These are phyloP conservation scores for Diachrysia chrysitis DNA, from an alignment of 2,888 invertebrate species.

Conservation along the genomic window DNA sequence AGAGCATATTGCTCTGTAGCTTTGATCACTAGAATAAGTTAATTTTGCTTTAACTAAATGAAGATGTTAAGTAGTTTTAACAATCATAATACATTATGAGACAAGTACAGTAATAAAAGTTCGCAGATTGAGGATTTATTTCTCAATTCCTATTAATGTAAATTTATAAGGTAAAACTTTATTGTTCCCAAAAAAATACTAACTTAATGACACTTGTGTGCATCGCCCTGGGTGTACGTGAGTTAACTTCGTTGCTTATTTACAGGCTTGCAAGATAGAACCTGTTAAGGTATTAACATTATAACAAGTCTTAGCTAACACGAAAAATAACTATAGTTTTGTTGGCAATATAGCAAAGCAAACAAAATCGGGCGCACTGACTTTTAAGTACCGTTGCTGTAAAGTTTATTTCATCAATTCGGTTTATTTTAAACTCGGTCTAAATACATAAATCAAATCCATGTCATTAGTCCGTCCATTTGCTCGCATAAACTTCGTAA, in stretches of 20 bases:
- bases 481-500: slow-evolving; percentile 18
- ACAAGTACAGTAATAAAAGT: background rate
- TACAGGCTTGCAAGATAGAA: background rate
- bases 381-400: background rate
- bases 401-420: slow-evolving; percentile 6
- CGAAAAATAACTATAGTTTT: background rate
- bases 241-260: background rate
- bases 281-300: background rate
- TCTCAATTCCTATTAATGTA: too few relatives aligned
- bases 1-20: too few relatives aligned
- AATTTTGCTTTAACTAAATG: background rate
- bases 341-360: slow-evolving; percentile 4
- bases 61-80: background rate
- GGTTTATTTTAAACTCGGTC: slow-evolving; percentile 5
- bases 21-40: slow-evolving; percentile 44
- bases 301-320: background rate
- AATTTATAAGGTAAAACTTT: background rate
- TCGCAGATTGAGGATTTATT: background rate
- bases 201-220: background rate
- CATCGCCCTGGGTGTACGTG: background rate
- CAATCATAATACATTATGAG: background rate
- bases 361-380: background rate
- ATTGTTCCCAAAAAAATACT: background rate
- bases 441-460: slow-evolving; percentile 8
- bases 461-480: slow-evolving; percentile 7